Percentiles rank a stretch among this genome's conserved stretches.
Conservation (phyloP, 2,797 vertebrate genomes). For the Lagocephalus sceleratus region DNA sequence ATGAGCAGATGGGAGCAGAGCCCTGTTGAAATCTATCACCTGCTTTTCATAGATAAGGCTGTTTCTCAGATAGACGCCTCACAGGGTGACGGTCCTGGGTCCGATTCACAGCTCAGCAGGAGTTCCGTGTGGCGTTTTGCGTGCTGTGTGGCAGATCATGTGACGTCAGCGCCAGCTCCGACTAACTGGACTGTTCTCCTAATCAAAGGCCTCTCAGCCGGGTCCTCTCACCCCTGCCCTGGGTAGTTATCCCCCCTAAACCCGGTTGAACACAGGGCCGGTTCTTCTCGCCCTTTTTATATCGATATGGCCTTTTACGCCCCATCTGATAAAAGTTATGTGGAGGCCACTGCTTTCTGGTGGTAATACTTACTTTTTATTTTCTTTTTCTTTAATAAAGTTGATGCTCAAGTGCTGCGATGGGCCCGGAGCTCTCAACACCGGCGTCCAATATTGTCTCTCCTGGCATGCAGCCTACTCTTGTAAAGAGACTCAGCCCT, state of each 20-base stretch:
- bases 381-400: conserved; percentile 18
- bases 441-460: conserved; percentile 42
- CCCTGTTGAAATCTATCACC: conserved; percentile 71
- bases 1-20: conserved; percentile 57
- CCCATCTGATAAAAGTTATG: conserved; percentile 30
- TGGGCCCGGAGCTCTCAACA: conserved; percentile 39
- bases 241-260: conserved; percentile 35
- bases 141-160: no score
- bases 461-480: conserved; percentile 36
- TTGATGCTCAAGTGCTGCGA: conserved; percentile 41
- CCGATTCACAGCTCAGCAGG: no score
- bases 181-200: conserved; percentile 44
- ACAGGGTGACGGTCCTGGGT: no score
- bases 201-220: conserved; percentile 38
- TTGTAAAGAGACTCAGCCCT: conserved; percentile 41
- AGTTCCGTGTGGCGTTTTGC: no score
- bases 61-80: conserved; percentile 31
- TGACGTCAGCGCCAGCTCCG: no score
- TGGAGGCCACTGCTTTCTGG: conserved; percentile 25
- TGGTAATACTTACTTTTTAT: conserved; percentile 8
- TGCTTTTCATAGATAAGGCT: conserved; percentile 73
- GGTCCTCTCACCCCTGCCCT: conserved; percentile 33
- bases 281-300: conserved; percentile 25
- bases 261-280: conserved; percentile 27
- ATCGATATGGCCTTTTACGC: conserved; percentile 41